Conservation (phyloP, 2,888 invertebrate genomes). For the Escarpia spicata region DNA sequence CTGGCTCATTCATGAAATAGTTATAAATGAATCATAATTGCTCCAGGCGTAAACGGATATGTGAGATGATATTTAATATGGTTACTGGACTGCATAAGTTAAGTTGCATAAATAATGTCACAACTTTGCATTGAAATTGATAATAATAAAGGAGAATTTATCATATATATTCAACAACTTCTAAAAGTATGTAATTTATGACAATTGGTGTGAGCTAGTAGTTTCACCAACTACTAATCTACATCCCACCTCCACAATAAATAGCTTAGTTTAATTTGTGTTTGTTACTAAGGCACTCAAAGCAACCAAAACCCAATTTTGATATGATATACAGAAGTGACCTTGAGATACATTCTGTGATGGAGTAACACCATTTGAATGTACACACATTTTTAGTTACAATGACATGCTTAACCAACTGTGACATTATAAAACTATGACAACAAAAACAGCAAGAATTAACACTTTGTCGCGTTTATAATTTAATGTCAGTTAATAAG, state of each 20-base stretch:
- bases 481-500: too few relatives aligned
- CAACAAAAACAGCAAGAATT: too few relatives aligned
- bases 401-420: too few relatives aligned
- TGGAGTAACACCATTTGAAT: too few relatives aligned
- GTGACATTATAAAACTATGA: too few relatives aligned
- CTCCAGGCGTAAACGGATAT: background rate
- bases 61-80: background rate
- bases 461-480: too few relatives aligned
- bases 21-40: background rate
- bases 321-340: too few relatives aligned
- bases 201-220: background rate
- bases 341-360: too few relatives aligned
- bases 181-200: background rate
- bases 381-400: too few relatives aligned
- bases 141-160: background rate
- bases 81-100: background rate
- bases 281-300: too few relatives aligned
- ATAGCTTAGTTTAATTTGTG: too few relatives aligned
- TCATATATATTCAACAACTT: background rate
- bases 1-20: background rate
- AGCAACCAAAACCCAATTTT: too few relatives aligned
- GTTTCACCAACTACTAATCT: background rate
- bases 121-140: background rate
- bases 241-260: background rate
- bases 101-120: background rate